Evolutionary conservation across 2,113 vertebrate species (phyloP), one percentile per base, ranked within the genome.

Genomic region (Diglossa brunneiventris): DNA sequence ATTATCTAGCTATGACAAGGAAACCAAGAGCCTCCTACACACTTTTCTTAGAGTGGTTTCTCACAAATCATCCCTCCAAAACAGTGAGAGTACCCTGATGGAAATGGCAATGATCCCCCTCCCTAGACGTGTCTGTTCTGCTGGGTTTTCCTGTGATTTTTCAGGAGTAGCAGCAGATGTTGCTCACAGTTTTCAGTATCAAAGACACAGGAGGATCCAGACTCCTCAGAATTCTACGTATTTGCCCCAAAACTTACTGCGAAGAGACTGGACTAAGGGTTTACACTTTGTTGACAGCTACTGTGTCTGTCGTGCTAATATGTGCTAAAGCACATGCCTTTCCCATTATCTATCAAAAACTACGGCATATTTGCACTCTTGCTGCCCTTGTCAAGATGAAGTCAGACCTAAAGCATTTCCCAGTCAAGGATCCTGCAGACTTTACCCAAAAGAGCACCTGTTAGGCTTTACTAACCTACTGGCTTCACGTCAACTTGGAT

Each of bases 401-500:
- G 27, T 35, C 75, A 75, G 67, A 46, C 30, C 21, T 53, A 23
- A 56, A 50, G 28, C 0, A 0, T 33, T 72, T 21, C 69, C 37
- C 33, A 72, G 39, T 2, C 26, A 89, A 74, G 20, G 23, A 49
- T 26, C 28, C n/a, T 26, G 22, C 28, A 91, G 55, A 24, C 30
- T 74, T 78, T 41, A 68, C 41, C 23, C 24, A 49, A 33, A 81
- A 75, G 18, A 77, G 37, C 49, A 83, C 19, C 5, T 33, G 4
- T 46, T 24, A 79, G 52, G 39, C 39, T 58, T 96, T 66, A 96
- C 97, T 15, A 50, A 98, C 98, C 97, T 98, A 47, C 13, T 2
- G 73, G 93, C 81, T 91, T 93, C 92, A 97, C 95, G 0, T 46
- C 11, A 17, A 98, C 81, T 7, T n/a, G 55, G 27, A 80, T 74